Conservation (phyloP, 2,797 vertebrate species). For the Ceryle rudis region DNA sequence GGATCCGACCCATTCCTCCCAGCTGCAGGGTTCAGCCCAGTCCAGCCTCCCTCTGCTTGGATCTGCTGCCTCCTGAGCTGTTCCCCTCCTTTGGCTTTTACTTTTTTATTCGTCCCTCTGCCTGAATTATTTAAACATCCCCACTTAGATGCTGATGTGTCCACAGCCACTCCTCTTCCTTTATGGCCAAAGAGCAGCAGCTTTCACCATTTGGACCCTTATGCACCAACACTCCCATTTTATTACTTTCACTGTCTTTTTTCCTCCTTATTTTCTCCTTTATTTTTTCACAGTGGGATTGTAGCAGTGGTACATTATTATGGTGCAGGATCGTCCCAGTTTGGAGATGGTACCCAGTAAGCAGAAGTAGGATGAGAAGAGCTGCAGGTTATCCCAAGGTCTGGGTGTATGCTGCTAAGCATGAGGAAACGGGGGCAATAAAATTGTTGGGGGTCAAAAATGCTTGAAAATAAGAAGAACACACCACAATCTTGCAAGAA, state of each 20-base stretch:
- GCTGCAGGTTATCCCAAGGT: not conserved
- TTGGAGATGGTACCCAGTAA: not conserved
- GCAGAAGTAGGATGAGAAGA: not conserved
- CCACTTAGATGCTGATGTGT: not conserved
- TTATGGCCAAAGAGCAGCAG: not conserved
- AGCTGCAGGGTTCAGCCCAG: accelerated
- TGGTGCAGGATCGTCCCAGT: not conserved
- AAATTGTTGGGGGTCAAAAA: not conserved
- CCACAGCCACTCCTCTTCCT: not conserved
- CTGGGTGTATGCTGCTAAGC: not conserved
- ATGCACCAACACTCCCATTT: not conserved
- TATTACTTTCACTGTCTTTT: not conserved
- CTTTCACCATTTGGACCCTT: accelerated
- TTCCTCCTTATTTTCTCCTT: not conserved
- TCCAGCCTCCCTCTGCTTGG: not conserved
- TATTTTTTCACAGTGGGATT: not conserved
- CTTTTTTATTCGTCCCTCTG: not conserved
- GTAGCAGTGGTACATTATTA: not conserved
- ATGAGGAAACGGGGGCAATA: accelerated
- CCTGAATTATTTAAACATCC: conserved; percentile 26
- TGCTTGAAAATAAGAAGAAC: not conserved
- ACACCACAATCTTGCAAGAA: not conserved
- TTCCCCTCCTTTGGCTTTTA: not conserved
- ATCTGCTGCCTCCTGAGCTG: not conserved
- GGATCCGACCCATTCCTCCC: accelerated